Evolutionary conservation across 2,888 invertebrate species (phyloP).

Genomic region (Chloromyia formosa): DNA sequence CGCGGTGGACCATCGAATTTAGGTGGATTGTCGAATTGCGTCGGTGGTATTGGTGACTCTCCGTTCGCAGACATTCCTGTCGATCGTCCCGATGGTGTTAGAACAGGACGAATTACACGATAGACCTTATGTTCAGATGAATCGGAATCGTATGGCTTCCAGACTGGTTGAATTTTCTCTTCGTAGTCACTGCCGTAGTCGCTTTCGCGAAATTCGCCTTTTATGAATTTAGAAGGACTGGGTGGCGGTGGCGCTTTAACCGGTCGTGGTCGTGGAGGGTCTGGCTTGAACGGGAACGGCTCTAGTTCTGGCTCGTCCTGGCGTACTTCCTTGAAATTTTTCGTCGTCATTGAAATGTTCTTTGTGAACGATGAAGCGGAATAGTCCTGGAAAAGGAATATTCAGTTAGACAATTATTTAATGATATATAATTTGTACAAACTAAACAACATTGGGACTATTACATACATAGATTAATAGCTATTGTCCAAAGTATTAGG

Average conservation of each 20-base stretch:
- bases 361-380: slow-evolving; percentile 66
- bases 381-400: slow-evolving; percentile 54
- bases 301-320: slow-evolving; percentile 62
- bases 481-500: no score
- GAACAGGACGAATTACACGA: slow-evolving; percentile 68
- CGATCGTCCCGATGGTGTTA: slow-evolving; percentile 66
- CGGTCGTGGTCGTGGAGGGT: slow-evolving; percentile 59
- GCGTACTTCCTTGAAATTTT: slow-evolving; percentile 56
- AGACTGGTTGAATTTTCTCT: slow-evolving; percentile 70
- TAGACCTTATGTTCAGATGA: slow-evolving; percentile 66
- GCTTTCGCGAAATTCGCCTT: slow-evolving; percentile 72
- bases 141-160: slow-evolving; percentile 68
- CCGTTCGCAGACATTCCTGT: slow-evolving; percentile 64
- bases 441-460: no score
- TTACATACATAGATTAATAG: no score
- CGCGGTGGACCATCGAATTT: slow-evolving; percentile 63
- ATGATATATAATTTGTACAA: no score
- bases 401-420: neutral
- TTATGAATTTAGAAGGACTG: slow-evolving; percentile 73
- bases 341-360: slow-evolving; percentile 63
- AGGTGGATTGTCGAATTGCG: slow-evolving; percentile 68
- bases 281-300: slow-evolving; percentile 64
- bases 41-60: slow-evolving; percentile 68
- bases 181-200: slow-evolving; percentile 80
- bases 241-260: slow-evolving; percentile 66